Conservation (phyloP, 2,797 vertebrate genomes). For the Oryzias dopingdopingensis region DNA sequence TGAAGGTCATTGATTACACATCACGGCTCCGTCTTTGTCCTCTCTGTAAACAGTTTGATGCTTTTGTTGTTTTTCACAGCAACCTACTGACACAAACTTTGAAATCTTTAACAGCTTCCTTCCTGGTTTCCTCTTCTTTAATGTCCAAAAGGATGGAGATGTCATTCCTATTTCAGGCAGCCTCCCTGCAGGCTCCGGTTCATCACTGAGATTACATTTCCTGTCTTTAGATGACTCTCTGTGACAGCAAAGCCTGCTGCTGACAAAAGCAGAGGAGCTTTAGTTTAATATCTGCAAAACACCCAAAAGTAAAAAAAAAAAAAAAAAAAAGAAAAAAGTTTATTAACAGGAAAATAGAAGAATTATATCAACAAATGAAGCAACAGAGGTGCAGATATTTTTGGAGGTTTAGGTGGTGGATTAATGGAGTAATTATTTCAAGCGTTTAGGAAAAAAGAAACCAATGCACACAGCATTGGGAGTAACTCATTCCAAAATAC, state of each 20-base stretch:
- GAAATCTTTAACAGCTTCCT: conserved; percentile 41
- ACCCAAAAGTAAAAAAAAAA: too few species aligned
- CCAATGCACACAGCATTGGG: too few species aligned
- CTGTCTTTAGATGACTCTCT: background rate
- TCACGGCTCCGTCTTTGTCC: background rate
- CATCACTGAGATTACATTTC: conserved; percentile 8
- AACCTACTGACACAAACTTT: conserved; percentile 7
- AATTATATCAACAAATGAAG: too few species aligned
- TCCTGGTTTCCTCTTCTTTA: conserved; percentile 42
- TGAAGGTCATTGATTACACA: too few species aligned
- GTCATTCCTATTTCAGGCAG: conserved; percentile 20
- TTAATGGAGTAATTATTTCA: too few species aligned
- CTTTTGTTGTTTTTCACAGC: background rate
- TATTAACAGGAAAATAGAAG: too few species aligned
- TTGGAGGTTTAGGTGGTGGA: too few species aligned
- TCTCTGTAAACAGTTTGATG: background rate
- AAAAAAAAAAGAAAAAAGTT: too few species aligned
- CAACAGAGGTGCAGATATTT: too few species aligned
- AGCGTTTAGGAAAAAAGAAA: too few species aligned
- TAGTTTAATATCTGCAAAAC: too few species aligned
- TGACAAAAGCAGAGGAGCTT: background rate
- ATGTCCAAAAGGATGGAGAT: conserved; percentile 24
- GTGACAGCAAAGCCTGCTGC: background rate
- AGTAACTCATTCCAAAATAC: too few species aligned
- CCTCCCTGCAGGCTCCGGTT: background rate